phyloP scores from a whole-genome alignment of 2,113 vertebrate genomes.

The Furnarius figulus region DNA sequence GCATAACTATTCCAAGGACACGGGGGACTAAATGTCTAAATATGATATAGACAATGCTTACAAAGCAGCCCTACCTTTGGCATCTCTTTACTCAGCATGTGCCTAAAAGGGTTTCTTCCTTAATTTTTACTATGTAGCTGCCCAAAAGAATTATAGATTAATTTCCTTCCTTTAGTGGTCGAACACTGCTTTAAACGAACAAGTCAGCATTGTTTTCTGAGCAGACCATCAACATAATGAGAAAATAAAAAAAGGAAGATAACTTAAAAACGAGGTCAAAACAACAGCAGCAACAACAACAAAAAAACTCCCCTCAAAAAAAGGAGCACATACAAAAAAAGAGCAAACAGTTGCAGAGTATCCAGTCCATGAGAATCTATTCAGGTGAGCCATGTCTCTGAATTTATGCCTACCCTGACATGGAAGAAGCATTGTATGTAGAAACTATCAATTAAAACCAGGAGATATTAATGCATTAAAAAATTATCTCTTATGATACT shows the following conservation, averaged over 20 bases:
- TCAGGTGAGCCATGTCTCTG: background rate
- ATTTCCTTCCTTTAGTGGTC: background rate
- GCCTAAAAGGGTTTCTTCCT: background rate
- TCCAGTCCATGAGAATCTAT: background rate
- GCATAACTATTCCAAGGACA: background rate
- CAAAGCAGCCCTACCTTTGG: background rate
- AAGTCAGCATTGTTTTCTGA: background rate
- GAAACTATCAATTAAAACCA: background rate
- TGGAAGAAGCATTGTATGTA: background rate
- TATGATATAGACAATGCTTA: background rate
- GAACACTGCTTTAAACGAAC: background rate
- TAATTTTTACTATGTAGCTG: background rate
- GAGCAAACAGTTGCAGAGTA: background rate
- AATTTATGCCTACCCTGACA: background rate
- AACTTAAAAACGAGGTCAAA: background rate
- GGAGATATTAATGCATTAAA: background rate
- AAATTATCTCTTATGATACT: background rate
- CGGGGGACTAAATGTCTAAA: background rate
- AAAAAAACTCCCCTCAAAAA: rapidly evolving
- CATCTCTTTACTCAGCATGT: background rate
- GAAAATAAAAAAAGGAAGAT: background rate
- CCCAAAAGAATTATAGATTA: background rate
- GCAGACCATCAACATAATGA: background rate
- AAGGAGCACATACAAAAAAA: background rate
- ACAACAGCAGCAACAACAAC: background rate